Conservation (phyloP, 2,113 vertebrate genomes). For the Theristicus caerulescens region DNA sequence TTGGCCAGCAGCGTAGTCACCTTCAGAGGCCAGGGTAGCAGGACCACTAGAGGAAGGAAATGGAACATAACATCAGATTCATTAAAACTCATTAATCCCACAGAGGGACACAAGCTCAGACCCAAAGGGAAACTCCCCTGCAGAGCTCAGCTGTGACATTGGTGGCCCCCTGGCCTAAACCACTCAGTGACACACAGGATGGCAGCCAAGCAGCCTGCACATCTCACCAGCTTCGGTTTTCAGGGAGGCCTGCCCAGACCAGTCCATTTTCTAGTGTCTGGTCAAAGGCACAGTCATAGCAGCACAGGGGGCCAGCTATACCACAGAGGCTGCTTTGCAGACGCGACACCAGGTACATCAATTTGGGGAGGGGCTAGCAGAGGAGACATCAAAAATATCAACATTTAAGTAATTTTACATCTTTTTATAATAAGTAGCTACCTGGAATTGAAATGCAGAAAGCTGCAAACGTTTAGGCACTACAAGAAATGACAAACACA, state of each 20-base stretch:
- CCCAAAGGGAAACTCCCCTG: not conserved
- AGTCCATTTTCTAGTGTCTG: not conserved
- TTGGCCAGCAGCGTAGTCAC: constrained; percentile 79
- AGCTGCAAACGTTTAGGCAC: not conserved
- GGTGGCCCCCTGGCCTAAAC: not conserved
- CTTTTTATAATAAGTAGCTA: not conserved
- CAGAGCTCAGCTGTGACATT: not conserved
- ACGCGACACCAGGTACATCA: not conserved
- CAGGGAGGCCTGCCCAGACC: not conserved
- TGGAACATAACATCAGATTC: not conserved
- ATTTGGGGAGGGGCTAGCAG: not conserved
- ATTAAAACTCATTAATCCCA: not conserved
- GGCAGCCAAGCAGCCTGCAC: not conserved
- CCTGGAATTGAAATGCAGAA: not conserved
- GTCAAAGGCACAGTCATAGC: not conserved
- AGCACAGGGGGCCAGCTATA: not conserved
- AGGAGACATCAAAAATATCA: not conserved
- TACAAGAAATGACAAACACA: not conserved
- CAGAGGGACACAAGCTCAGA: not conserved
- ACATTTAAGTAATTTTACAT: not conserved
- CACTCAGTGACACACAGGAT: not conserved
- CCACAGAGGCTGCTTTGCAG: not conserved
- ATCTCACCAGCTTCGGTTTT: not conserved
- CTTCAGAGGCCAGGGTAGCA: constrained; percentile 57
- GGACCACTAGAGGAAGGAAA: constrained; percentile 58